A percentile compares a stretch with the other conserved stretches of the same genome.
These are phyloP conservation scores for Bactericera cockerelli DNA, from an alignment of 1,140 invertebrate genomes.

Conservation along the genomic window DNA sequence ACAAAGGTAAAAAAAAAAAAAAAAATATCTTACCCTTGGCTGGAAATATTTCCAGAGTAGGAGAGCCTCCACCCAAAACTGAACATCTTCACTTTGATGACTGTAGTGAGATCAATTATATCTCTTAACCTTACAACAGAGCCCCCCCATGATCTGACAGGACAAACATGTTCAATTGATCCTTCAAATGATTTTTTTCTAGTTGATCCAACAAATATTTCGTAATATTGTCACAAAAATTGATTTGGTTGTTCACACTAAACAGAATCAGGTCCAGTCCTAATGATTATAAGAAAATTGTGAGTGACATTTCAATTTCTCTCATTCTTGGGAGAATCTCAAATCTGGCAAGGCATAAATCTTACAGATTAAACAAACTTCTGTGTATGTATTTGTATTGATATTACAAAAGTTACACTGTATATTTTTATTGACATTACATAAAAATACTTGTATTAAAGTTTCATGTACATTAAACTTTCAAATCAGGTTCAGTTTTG, in stretches of 20 bases:
- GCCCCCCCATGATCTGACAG: background rate
- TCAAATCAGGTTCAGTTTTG: too few species aligned
- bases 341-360: too few species aligned
- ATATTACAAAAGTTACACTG: too few species aligned
- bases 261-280: background rate
- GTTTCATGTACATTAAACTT: too few species aligned
- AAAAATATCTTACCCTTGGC: constrained; percentile 5
- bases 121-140: background rate
- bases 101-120: background rate
- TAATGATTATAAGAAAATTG: background rate
- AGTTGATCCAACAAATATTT: background rate
- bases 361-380: too few species aligned
- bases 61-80: background rate
- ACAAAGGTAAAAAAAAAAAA: too few species aligned
- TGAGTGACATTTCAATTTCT: too few species aligned
- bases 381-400: too few species aligned
- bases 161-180: background rate
- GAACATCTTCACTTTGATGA: constrained; percentile 1
- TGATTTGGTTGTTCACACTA: background rate
- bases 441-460: too few species aligned
- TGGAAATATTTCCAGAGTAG: background rate
- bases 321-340: too few species aligned
- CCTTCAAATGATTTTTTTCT: background rate
- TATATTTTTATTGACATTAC: too few species aligned
- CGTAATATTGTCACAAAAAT: background rate